Percentiles rank a stretch among this genome's conserved stretches.
Conservation (phyloP, 1,140 invertebrate species). For the Monomorium pharaonis region DNA sequence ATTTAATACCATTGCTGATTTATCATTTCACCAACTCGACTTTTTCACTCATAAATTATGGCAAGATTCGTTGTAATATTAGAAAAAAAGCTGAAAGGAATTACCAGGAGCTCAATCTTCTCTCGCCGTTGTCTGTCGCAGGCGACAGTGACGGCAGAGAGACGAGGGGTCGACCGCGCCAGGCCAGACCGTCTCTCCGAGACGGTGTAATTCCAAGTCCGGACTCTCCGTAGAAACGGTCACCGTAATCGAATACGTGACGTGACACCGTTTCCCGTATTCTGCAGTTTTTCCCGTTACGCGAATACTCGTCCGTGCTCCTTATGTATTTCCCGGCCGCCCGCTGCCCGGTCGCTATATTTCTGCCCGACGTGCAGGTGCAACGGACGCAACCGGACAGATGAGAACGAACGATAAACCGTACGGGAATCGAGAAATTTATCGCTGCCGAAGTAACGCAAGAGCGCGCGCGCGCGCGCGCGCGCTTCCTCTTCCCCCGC, state of each 20-base stretch:
- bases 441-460: slow-evolving; percentile 40
- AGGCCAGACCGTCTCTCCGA: neutral
- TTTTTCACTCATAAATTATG: neutral
- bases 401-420: slow-evolving; percentile 56
- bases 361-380: slow-evolving; percentile 20
- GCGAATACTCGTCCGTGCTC: slow-evolving; percentile 19
- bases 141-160: slow-evolving; percentile 10
- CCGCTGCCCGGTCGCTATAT: slow-evolving; percentile 23
- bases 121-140: slow-evolving; percentile 55
- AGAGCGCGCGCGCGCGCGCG: neutral
- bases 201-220: slow-evolving; percentile 67
- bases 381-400: slow-evolving; percentile 46
- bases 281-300: slow-evolving; percentile 55
- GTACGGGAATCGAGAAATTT: slow-evolving; percentile 43
- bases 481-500: neutral
- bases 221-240: slow-evolving; percentile 61
- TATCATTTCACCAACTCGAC: neutral
- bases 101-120: slow-evolving; percentile 56
- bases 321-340: slow-evolving; percentile 44
- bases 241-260: slow-evolving; percentile 80
- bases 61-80: neutral
- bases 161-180: neutral
- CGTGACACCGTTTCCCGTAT: slow-evolving; percentile 72
- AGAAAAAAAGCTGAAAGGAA: neutral
- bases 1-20: neutral